Base-by-base conservation (phyloP, 2,113 vertebrate species). In the Fulmarus glacialis region DNA sequence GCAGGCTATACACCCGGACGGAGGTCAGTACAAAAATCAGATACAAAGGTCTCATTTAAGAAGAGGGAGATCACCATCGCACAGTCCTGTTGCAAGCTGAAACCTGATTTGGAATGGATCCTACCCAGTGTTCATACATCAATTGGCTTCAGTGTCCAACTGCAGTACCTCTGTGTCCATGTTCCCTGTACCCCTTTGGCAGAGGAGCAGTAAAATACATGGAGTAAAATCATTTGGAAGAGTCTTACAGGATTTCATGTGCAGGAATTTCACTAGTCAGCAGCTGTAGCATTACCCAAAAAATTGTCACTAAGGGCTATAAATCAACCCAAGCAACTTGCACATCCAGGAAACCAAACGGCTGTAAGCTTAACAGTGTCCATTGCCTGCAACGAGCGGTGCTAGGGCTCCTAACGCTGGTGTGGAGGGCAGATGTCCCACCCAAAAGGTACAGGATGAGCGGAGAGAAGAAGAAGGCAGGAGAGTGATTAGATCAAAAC, bases 91-190 rank as follows among this genome's bases (percentile, higher is more conserved):
- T 73, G 55, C 59, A 81, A 55, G 78, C 16, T 15, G 21, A 73
- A 64, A 29, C 9, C 43, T 30, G 18, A 6, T 45, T 78, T 59
- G 55, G 64, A 40, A 73, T 74, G 9, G n/a, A 59, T 6, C n/a
- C n/a, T 78, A 2, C 16, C 15, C 73, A 36, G 26, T 38, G 17
- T 62, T 53, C 70, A 23, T 43, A 36, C 8, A 23, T 19, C 7
- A 5, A 8, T 11, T 32, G 50, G 18, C 21, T 66, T 38, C 1
- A 2, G 9, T 3, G 15, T 68, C 23, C 64, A 60, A 5, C 38
- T 11, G 1, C 0, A 0, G 24, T 13, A 55, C 29, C 48, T 82
- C 32, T 45, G 36, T 82, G 45, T 24, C 68, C 34, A 21, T 6
- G 1, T 24, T 58, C 7, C 29, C 21, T 2, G 1, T 5, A 38